Evolutionary conservation across 1,140 invertebrate genomes (phyloP).

Genomic region (Vollenhovia emeryi): DNA sequence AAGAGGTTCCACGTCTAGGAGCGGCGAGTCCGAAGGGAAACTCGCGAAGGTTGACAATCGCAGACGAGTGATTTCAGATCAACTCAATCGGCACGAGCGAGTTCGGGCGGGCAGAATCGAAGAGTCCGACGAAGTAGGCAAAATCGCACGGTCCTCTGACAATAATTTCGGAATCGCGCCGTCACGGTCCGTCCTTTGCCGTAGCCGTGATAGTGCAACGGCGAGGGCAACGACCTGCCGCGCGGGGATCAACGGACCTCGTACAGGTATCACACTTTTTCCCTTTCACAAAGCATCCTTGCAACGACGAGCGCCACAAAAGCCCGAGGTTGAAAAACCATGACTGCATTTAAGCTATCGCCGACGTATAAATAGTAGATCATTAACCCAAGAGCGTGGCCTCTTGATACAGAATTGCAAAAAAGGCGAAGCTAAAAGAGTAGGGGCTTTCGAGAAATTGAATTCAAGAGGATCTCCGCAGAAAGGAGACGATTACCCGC

Average conservation of each 20-base stretch:
- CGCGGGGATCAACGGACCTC: slow-evolving; percentile 55
- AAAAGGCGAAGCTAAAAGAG: background rate
- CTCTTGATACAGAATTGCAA: background rate
- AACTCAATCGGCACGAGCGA: background rate
- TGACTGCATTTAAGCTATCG: slow-evolving; percentile 30
- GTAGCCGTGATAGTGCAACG: slow-evolving; percentile 24
- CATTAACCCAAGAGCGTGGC: background rate
- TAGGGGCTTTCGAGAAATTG: background rate
- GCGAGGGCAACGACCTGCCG: slow-evolving; percentile 41
- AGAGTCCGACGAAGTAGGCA: no score
- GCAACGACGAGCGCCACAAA: slow-evolving; percentile 42
- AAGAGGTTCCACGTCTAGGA: background rate
- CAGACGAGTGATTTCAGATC: background rate
- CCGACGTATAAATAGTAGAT: slow-evolving; percentile 27
- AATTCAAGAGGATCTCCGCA: background rate
- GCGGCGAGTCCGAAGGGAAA: background rate
- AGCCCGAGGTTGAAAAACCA: slow-evolving; percentile 34
- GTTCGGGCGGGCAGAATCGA: background rate
- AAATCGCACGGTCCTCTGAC: background rate
- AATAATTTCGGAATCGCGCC: slow-evolving; percentile 35
- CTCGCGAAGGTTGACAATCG: background rate
- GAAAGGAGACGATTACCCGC: background rate
- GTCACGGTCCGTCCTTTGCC: slow-evolving; percentile 16
- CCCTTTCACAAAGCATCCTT: slow-evolving; percentile 53
- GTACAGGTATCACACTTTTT: slow-evolving; percentile 56